Conservation (phyloP, 2,888 invertebrate genomes). For the Laspeyria flexula region DNA sequence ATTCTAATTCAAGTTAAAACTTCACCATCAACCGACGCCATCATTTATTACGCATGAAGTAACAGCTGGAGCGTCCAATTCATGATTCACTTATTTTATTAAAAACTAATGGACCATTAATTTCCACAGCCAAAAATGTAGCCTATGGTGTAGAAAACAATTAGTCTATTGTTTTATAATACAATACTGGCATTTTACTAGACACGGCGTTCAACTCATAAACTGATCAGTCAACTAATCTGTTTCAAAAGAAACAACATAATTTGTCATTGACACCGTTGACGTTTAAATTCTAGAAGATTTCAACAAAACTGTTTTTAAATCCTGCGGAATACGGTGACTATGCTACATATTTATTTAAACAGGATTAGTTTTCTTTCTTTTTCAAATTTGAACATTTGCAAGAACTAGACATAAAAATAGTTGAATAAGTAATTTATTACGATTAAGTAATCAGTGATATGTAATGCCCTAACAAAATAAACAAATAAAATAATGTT, state of each 20-base stretch:
- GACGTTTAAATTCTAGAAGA: constrained; percentile 28
- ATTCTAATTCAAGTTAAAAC: too few relatives aligned
- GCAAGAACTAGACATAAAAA: too few relatives aligned
- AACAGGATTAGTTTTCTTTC: too few relatives aligned
- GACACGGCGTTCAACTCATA: constrained; percentile 27
- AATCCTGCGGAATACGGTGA: constrained; percentile 34
- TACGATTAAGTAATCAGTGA: too few relatives aligned
- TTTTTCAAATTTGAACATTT: too few relatives aligned
- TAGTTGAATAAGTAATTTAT: too few relatives aligned
- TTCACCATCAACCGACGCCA: too few relatives aligned
- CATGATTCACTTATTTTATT: background rate
- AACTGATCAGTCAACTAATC: constrained; percentile 35
- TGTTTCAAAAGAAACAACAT: constrained; percentile 23
- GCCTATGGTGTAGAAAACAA: constrained; percentile 5
- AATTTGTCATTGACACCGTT: constrained; percentile 43
- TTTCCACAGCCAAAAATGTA: background rate
- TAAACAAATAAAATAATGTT: too few relatives aligned
- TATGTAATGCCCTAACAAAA: too few relatives aligned
- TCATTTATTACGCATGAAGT: too few relatives aligned
- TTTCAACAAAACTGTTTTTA: constrained; percentile 34
- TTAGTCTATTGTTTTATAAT: constrained; percentile 28
- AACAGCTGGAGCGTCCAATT: too few relatives aligned
- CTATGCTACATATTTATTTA: constrained; percentile 12
- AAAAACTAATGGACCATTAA: constrained; percentile 8
- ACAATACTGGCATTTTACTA: constrained; percentile 35